phyloP scores from a whole-genome alignment of 2,888 invertebrate species.

The Yponomeuta cagnagella region DNA sequence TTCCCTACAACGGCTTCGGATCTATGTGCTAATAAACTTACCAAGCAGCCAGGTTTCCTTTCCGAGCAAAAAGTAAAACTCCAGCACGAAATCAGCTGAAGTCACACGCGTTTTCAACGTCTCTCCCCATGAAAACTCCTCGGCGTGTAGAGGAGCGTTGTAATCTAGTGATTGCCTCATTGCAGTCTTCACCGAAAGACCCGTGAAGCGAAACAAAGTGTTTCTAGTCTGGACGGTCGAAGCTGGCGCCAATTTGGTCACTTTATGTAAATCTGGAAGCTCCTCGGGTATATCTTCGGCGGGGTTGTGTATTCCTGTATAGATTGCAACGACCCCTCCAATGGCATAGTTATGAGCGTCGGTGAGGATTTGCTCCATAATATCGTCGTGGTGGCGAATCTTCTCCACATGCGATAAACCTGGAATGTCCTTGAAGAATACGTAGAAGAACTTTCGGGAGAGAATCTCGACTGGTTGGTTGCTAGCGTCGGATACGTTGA shows the following conservation, averaged over 20 bases:
- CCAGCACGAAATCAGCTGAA: neutral
- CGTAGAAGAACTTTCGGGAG: neutral
- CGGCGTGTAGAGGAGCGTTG: neutral
- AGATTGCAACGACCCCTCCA: neutral
- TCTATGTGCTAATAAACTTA: neutral
- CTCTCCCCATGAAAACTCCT: neutral
- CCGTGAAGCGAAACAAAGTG: neutral
- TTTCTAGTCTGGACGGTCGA: neutral
- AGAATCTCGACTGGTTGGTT: neutral
- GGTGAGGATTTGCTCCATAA: neutral
- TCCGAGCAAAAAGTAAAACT: neutral
- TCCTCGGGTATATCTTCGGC: neutral
- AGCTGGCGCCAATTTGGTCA: neutral
- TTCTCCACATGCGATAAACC: neutral
- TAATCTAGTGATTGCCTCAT: neutral
- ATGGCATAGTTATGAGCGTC: neutral
- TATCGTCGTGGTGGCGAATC: neutral
- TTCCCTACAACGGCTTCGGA: too few species aligned
- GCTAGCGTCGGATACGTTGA: neutral
- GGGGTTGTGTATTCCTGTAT: neutral
- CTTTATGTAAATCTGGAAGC: neutral
- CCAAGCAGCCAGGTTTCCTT: neutral
- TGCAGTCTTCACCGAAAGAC: neutral
- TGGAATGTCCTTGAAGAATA: neutral
- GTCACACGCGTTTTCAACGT: neutral